Evolutionary conservation across 1,140 invertebrate genomes (phyloP).

Genomic region (Leptinotarsa undecemlineata): DNA sequence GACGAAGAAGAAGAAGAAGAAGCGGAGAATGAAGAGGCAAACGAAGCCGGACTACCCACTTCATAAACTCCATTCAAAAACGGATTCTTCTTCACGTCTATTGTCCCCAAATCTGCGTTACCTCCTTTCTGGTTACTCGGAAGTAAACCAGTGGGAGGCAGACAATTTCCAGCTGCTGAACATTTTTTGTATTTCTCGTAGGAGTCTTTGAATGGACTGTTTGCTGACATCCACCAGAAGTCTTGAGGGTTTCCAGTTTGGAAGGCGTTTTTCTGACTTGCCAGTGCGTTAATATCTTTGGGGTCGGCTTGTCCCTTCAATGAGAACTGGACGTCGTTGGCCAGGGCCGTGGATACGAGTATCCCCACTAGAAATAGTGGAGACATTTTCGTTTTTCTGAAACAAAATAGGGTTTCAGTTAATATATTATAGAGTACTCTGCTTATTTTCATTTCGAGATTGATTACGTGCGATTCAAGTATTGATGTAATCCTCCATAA

Average conservation of each 20-base stretch:
- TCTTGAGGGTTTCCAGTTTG: constrained; percentile 28
- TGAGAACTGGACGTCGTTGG: constrained; percentile 41
- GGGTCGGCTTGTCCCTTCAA: constrained; percentile 36
- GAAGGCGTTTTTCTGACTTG: constrained; percentile 12
- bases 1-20: constrained; percentile 21
- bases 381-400: constrained; percentile 37
- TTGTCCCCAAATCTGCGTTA: constrained; percentile 22
- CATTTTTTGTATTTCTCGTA: constrained; percentile 52
- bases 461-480: too few relatives aligned
- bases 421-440: too few relatives aligned
- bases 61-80: constrained; percentile 44
- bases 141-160: constrained; percentile 23
- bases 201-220: constrained; percentile 60
- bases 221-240: constrained; percentile 60
- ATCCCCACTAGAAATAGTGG: constrained; percentile 49
- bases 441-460: too few relatives aligned
- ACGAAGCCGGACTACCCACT: constrained; percentile 13
- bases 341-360: constrained; percentile 39
- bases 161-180: constrained; percentile 37
- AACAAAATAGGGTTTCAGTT: background rate
- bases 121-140: constrained; percentile 31
- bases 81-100: constrained; percentile 51
- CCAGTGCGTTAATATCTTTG: constrained; percentile 38
- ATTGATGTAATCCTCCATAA: too few relatives aligned
- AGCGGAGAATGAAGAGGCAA: constrained; percentile 8